phyloP scores from a whole-genome alignment of 1,140 invertebrate species.

The Leptinotarsa texana region DNA sequence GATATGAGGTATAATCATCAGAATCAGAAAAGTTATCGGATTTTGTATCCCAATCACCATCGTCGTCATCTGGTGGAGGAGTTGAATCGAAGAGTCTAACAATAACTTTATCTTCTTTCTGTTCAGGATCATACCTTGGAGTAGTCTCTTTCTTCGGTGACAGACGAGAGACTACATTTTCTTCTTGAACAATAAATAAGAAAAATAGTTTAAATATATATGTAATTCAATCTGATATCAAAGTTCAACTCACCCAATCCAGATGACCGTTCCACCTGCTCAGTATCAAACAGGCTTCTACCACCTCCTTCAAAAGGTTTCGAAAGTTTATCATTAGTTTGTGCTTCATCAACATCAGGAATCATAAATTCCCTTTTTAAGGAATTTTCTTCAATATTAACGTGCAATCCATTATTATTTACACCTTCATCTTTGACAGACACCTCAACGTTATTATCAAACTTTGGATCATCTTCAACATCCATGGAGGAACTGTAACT shows the following conservation, averaged over 20 bases:
- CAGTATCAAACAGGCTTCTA: conserved; percentile 9
- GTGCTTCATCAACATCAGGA: neutral
- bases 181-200: too few relatives aligned
- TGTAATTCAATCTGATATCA: neutral
- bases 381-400: neutral
- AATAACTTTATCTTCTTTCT: neutral
- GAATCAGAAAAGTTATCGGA: conserved; percentile 40
- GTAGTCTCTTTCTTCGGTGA: too few relatives aligned
- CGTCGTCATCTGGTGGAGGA: conserved; percentile 41
- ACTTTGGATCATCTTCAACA: neutral
- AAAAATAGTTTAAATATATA: too few relatives aligned
- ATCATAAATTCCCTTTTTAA: neutral
- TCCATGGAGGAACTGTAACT: neutral
- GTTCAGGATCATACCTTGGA: neutral
- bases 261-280: neutral
- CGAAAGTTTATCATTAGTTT: neutral
- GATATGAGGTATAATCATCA: conserved; percentile 25
- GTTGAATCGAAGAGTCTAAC: conserved; percentile 42
- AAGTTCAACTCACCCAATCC: neutral
- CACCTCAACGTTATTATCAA: neutral
- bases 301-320: conserved; percentile 1
- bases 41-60: conserved; percentile 39
- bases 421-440: neutral
- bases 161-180: too few relatives aligned
- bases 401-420: neutral